These are phyloP conservation scores for Oncorhynchus gorbuscha DNA, from an alignment of 2,113 vertebrate species.

Conservation along the genomic window DNA sequence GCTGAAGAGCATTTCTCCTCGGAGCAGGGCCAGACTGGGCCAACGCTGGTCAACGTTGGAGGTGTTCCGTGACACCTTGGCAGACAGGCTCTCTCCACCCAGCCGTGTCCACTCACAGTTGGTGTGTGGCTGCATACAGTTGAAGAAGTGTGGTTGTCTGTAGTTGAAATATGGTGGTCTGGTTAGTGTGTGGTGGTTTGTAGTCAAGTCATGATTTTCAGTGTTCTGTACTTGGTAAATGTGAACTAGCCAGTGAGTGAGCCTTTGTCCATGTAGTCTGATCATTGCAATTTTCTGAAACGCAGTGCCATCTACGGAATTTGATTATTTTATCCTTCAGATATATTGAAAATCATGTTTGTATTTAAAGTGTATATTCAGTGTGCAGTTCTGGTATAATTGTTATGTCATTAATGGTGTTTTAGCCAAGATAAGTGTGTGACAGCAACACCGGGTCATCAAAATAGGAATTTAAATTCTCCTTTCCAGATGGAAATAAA, in stretches of 20 bases:
- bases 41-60: conserved; percentile 71
- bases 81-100: conserved; percentile 67
- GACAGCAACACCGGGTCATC: no score
- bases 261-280: not conserved
- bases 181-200: conserved; percentile 1
- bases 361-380: not conserved
- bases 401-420: not conserved
- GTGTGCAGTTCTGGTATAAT: not conserved
- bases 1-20: conserved; percentile 56
- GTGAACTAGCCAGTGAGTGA: not conserved
- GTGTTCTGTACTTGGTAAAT: not conserved
- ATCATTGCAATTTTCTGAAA: not conserved
- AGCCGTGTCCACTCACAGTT: conserved; percentile 51
- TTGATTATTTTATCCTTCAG: not conserved
- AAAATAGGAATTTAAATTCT: not conserved
- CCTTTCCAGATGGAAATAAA: not conserved
- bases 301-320: not conserved
- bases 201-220: not conserved
- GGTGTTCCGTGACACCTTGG: conserved; percentile 69
- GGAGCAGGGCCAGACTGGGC: conserved; percentile 50
- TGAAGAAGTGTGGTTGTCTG: conserved; percentile 28
- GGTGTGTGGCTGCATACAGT: conserved; percentile 59
- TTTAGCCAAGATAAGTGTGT: not conserved
- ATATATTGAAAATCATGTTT: not conserved
- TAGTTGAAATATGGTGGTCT: not conserved